phyloP scores from a whole-genome alignment of 2,113 vertebrate genomes.

The Geococcyx californianus region DNA sequence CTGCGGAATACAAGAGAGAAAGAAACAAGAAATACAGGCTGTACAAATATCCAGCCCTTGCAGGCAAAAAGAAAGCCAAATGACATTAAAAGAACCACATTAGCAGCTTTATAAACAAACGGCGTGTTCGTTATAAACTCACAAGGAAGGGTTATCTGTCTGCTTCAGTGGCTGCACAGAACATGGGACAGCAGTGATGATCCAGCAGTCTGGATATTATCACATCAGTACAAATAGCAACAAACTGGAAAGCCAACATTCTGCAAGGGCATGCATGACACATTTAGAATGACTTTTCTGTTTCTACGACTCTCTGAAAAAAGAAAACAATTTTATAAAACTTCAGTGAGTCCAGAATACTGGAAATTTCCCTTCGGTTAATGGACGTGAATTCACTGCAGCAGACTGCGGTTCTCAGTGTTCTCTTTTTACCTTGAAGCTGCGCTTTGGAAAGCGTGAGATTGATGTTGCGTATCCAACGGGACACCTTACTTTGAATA shows the following conservation, averaged over 20 bases:
- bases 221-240: background rate
- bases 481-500: background rate
- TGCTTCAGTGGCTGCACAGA: background rate
- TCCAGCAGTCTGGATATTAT: background rate
- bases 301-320: background rate
- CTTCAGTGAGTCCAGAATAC: background rate
- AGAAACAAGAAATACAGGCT: background rate
- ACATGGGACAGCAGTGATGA: background rate
- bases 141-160: background rate
- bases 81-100: background rate
- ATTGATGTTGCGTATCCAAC: background rate
- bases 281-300: background rate
- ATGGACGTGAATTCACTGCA: background rate
- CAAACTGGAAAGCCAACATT: background rate
- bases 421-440: background rate
- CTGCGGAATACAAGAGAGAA: conserved; percentile 74
- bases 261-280: background rate
- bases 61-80: conserved; percentile 8
- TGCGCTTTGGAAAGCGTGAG: background rate
- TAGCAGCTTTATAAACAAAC: background rate
- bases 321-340: background rate
- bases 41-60: background rate
- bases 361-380: background rate
- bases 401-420: background rate
- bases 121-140: background rate